These are phyloP conservation scores for Psittacara wagleri DNA, from an alignment of 2,113 vertebrate species.

Conservation along the genomic window DNA sequence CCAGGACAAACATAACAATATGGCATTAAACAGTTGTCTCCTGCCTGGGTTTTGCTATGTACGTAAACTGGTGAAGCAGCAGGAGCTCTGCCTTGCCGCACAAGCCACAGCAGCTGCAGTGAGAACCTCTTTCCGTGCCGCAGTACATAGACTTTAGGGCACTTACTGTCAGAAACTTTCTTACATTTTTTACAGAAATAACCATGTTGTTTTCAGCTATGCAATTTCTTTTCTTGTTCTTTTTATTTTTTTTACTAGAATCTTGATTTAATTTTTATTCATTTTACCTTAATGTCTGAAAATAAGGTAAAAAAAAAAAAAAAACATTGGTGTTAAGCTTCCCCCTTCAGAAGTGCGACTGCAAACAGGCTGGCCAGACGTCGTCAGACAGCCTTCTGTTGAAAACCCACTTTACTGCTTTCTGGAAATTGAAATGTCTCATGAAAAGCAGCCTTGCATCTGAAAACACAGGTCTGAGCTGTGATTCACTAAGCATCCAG, in stretches of 20 bases:
- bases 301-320: not conserved
- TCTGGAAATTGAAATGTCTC: not conserved
- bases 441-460: not conserved
- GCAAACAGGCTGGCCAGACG: not conserved
- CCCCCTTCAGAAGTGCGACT: not conserved
- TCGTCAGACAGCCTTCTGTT: not conserved
- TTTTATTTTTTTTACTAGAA: not conserved
- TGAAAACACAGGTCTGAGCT: not conserved
- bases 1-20: not conserved
- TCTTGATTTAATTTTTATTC: not conserved
- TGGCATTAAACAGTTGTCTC: not conserved
- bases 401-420: not conserved
- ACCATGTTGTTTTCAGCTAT: not conserved
- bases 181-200: not conserved
- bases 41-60: not conserved
- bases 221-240: not conserved
- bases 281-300: not conserved
- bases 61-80: not conserved
- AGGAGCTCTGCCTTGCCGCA: not conserved
- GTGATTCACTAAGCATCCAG: not conserved
- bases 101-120: not conserved
- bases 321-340: not conserved
- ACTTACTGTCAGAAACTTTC: not conserved
- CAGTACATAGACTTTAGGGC: not conserved
- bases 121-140: not conserved